Evolutionary conservation across 2,888 invertebrate species (phyloP).

Genomic region (Xylocampa areola): DNA sequence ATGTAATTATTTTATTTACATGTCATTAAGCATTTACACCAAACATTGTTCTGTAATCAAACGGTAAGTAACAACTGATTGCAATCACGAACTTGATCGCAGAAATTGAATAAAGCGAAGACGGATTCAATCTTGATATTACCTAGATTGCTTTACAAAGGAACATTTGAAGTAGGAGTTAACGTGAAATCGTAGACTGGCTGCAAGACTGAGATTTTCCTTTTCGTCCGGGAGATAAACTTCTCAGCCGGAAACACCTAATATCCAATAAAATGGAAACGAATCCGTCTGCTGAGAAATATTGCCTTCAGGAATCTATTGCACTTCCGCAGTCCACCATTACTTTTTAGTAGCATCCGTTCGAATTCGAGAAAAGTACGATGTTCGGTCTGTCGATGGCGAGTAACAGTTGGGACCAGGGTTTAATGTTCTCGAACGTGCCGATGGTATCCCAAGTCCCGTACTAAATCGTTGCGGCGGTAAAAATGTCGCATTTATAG

Average conservation of each 20-base stretch:
- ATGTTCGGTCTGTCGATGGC: conserved; percentile 59
- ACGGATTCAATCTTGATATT: conserved; percentile 3
- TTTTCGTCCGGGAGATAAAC: conserved; percentile 14
- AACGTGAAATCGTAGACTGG: conserved; percentile 2
- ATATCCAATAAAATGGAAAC: conserved; percentile 45
- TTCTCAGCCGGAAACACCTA: conserved; percentile 39
- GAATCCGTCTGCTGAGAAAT: conserved; percentile 53
- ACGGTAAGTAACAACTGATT: background rate
- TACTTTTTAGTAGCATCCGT: conserved; percentile 68
- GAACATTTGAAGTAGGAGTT: conserved; percentile 1
- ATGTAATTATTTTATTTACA: conserved; percentile 26
- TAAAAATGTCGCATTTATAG: conserved; percentile 60
- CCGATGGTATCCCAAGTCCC: conserved; percentile 66
- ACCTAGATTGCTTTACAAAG: background rate
- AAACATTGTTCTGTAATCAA: background rate
- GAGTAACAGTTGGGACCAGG: conserved; percentile 68
- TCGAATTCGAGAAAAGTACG: conserved; percentile 50
- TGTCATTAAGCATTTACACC: conserved; percentile 1
- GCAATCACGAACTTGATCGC: conserved; percentile 1
- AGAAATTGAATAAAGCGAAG: background rate
- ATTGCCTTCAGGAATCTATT: conserved; percentile 44
- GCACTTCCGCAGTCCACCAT: conserved; percentile 55
- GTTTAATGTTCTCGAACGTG: conserved; percentile 74
- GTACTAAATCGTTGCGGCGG: conserved; percentile 54
- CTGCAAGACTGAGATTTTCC: conserved; percentile 11